Evolutionary conservation across 2,888 invertebrate species (phyloP).

Genomic region (Hirtodrosophila cameraria): DNA sequence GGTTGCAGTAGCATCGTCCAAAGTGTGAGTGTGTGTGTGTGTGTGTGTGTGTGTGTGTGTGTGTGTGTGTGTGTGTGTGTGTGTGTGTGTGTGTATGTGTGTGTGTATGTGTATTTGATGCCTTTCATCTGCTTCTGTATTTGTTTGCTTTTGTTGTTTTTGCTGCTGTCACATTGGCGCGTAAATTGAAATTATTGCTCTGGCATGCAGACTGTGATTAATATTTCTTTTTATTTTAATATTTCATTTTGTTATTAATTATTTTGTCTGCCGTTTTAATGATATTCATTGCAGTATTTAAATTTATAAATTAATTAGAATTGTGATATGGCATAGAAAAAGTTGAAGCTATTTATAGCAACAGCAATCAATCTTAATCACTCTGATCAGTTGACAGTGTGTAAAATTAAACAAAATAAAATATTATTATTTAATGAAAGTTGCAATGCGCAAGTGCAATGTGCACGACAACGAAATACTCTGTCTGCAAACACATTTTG

Average conservation of each 20-base stretch:
- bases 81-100: constrained; percentile 19
- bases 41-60: too few species aligned
- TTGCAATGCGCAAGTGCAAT: too few species aligned
- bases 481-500: too few species aligned
- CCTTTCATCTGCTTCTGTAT: constrained; percentile 59
- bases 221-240: constrained; percentile 57
- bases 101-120: constrained; percentile 41
- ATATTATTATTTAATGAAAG: too few species aligned
- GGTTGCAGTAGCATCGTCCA: too few species aligned
- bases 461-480: too few species aligned
- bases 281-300: constrained; percentile 7
- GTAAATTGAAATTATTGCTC: constrained; percentile 76
- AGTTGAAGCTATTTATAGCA: constrained; percentile 2
- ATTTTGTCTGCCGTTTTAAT: neutral
- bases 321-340: neutral
- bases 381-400: neutral
- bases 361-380: constrained; percentile 4
- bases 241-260: constrained; percentile 21
- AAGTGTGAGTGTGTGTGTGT: too few species aligned
- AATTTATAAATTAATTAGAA: constrained; percentile 33
- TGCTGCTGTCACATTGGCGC: constrained; percentile 70
- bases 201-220: constrained; percentile 62
- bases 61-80: constrained; percentile 25
- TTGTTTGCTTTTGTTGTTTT: constrained; percentile 52
- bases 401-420: too few species aligned